A percentile compares a stretch with the other conserved stretches of the same genome.
These are phyloP conservation scores for Holothuria glaberrima DNA, from an alignment of 35 echinoderm and acorn worm genomes.

Conservation along the genomic window DNA sequence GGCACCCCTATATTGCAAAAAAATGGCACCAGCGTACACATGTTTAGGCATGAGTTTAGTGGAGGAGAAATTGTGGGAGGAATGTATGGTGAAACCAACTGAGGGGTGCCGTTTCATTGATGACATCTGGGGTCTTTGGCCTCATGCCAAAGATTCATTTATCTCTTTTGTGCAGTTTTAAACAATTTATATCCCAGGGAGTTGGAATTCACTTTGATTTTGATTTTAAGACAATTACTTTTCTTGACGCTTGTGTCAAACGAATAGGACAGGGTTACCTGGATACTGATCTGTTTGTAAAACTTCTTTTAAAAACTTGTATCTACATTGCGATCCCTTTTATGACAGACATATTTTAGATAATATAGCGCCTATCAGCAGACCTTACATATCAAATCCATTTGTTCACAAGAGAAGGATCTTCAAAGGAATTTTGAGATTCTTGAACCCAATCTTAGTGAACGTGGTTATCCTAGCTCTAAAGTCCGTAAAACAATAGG, in stretches of 20 bases:
- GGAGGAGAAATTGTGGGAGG: background rate
- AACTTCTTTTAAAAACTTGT: background rate
- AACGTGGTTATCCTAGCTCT: background rate
- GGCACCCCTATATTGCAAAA: background rate
- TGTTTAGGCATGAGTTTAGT: conserved; percentile 1
- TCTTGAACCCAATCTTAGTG: background rate
- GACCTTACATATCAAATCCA: background rate
- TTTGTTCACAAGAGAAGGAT: background rate
- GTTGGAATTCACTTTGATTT: conserved; percentile 18
- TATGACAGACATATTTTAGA: background rate
- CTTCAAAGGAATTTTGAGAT: background rate
- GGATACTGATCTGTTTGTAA: background rate
- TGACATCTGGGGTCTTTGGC: conserved; percentile 8
- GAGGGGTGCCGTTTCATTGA: conserved; percentile 4
- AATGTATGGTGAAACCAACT: background rate
- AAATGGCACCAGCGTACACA: background rate
- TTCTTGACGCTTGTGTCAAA: background rate
- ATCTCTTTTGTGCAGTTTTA: background rate
- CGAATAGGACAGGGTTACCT: background rate
- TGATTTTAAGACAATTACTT: background rate
- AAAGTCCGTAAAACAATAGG: background rate
- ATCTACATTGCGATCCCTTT: background rate
- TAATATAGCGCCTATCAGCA: background rate
- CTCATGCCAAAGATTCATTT: background rate
- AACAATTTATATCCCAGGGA: background rate